Percentiles rank a stretch among this genome's conserved stretches.
phyloP scores from a whole-genome alignment of 2,797 vertebrate genomes.

The Apodemus agrarius region DNA sequence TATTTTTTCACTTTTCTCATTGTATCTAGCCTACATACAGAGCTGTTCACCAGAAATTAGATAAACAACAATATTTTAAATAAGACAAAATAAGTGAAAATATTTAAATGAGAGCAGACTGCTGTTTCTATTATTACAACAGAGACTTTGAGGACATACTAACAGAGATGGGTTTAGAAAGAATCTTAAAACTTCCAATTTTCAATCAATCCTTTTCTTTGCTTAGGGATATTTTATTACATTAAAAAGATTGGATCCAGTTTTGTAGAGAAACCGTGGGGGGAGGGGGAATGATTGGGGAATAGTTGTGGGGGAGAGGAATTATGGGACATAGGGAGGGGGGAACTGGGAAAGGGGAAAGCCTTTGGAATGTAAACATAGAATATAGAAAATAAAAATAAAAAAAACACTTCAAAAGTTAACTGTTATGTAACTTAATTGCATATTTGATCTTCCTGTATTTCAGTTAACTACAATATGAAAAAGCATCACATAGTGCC shows the following conservation, averaged over 20 bases:
- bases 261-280: no score
- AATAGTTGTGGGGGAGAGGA: no score
- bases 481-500: background rate
- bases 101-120: no score
- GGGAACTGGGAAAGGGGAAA: no score
- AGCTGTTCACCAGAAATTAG: background rate
- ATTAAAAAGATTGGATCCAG: no score
- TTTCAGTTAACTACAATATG: background rate
- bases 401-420: background rate
- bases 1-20: slow-evolving; percentile 28
- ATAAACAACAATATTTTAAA: background rate
- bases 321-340: no score
- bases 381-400: no score
- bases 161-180: background rate
- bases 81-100: background rate
- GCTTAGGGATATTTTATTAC: background rate
- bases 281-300: no score
- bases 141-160: background rate
- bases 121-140: background rate
- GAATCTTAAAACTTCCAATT: background rate
- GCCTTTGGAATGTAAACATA: no score
- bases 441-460: background rate
- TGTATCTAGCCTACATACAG: background rate
- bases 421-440: background rate
- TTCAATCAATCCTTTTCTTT: background rate